These are phyloP conservation scores for Pagrus major DNA, from an alignment of 2,113 vertebrate genomes.

Conservation along the genomic window DNA sequence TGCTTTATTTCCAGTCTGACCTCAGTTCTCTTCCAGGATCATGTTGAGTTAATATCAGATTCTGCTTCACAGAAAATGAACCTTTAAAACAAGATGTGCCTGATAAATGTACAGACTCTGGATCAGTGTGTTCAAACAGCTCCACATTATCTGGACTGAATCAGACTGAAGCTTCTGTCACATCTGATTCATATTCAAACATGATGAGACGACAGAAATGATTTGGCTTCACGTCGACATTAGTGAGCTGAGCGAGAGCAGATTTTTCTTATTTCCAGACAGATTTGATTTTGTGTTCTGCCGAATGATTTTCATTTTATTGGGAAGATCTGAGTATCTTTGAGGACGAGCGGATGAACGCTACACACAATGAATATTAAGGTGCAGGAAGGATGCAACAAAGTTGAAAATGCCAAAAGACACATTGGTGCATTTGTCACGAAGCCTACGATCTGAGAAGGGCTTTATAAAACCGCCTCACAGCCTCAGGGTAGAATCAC, in stretches of 20 bases:
- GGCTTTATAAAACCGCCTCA: no score
- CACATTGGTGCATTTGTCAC: not conserved
- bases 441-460: not conserved
- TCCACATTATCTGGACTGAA: not conserved
- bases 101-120: not conserved
- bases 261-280: not conserved
- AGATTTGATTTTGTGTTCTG: not conserved
- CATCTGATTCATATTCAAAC: not conserved
- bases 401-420: not conserved
- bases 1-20: not conserved
- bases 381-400: not conserved
- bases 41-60: not conserved
- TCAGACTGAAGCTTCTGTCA: not conserved
- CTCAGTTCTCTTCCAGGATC: not conserved
- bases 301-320: not conserved
- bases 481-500: no score
- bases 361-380: not conserved
- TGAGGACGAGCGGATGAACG: not conserved
- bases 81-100: not conserved
- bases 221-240: not conserved
- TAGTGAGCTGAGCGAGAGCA: not conserved
- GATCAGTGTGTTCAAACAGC: not conserved
- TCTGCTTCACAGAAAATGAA: not conserved
- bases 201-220: conserved; percentile 16
- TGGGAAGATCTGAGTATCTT: not conserved